Evolutionary conservation across 2,797 vertebrate species (phyloP), one percentile per base, ranked within the genome.

Genomic region (Anableps anableps): DNA sequence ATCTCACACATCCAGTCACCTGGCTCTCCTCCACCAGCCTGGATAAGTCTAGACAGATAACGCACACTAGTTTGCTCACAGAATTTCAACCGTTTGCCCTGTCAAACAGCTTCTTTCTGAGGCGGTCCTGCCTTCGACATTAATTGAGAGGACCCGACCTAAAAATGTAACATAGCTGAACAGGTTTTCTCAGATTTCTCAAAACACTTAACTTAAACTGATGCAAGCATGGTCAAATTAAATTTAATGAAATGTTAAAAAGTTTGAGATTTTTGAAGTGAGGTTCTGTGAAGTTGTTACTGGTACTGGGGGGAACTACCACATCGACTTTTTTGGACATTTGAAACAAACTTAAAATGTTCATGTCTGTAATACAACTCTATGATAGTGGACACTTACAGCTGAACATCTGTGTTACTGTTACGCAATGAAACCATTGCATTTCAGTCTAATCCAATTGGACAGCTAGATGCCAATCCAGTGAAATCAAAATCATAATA

Each of bases 1-100:
- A 94, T 94, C 94, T 88, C 83, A 88, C 84, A 50, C 84, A 82
- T 86, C 47, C 55, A 84, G 89, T 91, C 88, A 92, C 86, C 89
- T 90, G 87, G 85, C 82, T 85, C 68, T 53, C 70, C 86, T 90
- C 86, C 86, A 82, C 81, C 34, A 62, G 76, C 85, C n/a, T 1
- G 83, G 82, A 92, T 90, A 82, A 85, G 84, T 93, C 91, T 60
- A 83, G 86, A 89, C 89, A 83, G 83, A 90, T 88, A 88, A 90
- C 47, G 34, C 77, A 76, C 75, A 55, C 73, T 72, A 87, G 75
- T 86, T 80, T 88, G 78, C 58, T 80, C 77, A 38, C 53, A 34
- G 74, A 81, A 77, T 92, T 91, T 85, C 41, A 51, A 5, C 80
- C 53, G 79, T 81, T 89, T 82, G 80, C 83, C 36, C 68, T 47